Evolutionary conservation across 2,797 vertebrate species (phyloP), one percentile per base, ranked within the genome.

Genomic region (Sebastes dallii): DNA sequence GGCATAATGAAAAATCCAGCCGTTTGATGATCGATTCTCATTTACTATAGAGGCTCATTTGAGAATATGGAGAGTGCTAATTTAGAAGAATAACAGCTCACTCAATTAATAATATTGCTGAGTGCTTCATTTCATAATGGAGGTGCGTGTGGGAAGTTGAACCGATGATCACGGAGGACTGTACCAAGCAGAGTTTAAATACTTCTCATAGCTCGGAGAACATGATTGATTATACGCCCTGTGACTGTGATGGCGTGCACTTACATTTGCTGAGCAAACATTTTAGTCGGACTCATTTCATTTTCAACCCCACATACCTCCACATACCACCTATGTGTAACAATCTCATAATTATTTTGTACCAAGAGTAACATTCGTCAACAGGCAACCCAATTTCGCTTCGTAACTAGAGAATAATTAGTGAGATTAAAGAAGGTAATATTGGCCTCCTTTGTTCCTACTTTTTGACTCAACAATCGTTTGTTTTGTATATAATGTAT

Each of bases 11-110:
- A 84, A 83, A 80, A 77, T 82, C 32, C 52, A 66, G 42, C 18
- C n/a, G 39, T 83, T 81, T 76, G 1, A 74, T 70, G 32, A 91
- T 91, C 70, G 60, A 89, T 91, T 88, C 52, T 84, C 34, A 89
- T 93, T 91, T 87, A 54, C 52, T 80, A 76, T 74, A 83, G 71
- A 50, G 64, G 72, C 39, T 78, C 72, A 46, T 77, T 86, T 11
- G 50, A 81, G 27, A 77, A 71, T 88, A 83, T 56, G 27, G 34
- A 78, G 54, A 61, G 68, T 42, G 12, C 20, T 50, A 59, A 81
- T 78, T 82, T 52, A 69, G 75, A 66, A 66, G 46, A 77, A 77
- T 72, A 86, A 62, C 24, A 61, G 58, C 25, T 66, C 42, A 70
- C 84, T 92, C 71, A 82, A 82, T 87, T 64, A 61, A 83, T 55